Evolutionary conservation across 2,113 vertebrate genomes (phyloP).

Genomic region (Manacus vitellinus): DNA sequence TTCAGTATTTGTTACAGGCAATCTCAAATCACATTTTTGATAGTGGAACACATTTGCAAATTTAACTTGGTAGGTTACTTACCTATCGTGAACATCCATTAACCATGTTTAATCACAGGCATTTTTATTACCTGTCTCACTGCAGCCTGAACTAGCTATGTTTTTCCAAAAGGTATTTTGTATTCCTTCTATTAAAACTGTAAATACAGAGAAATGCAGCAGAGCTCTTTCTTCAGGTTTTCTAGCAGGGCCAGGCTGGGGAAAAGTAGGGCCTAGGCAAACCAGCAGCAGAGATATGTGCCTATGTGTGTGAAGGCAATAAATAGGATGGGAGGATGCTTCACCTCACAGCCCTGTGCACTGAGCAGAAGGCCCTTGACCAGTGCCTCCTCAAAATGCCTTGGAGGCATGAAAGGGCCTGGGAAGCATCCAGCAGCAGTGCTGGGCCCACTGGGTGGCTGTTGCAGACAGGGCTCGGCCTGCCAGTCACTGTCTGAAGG

Average conservation of each 20-base stretch:
- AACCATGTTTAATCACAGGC: conserved; percentile 52
- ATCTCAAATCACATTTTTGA: conserved; percentile 28
- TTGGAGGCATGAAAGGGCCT: neutral
- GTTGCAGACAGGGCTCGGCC: neutral
- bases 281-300: neutral
- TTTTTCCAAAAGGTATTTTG: conserved; percentile 58
- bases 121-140: conserved; percentile 50
- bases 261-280: neutral
- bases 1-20: conserved; percentile 50
- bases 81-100: conserved; percentile 14
- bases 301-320: neutral
- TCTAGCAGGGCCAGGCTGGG: neutral
- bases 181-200: conserved; percentile 3
- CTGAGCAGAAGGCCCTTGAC: neutral
- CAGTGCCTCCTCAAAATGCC: neutral
- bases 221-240: neutral
- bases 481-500: neutral
- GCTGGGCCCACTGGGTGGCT: neutral
- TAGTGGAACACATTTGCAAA: neutral
- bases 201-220: conserved; percentile 47
- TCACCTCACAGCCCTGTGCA: neutral
- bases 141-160: conserved; percentile 1
- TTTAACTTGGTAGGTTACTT: conserved; percentile 18
- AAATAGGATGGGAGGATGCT: neutral
- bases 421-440: neutral